These are phyloP conservation scores for Acromyrmex charruanus DNA, from an alignment of 1,140 invertebrate species.

Conservation along the genomic window DNA sequence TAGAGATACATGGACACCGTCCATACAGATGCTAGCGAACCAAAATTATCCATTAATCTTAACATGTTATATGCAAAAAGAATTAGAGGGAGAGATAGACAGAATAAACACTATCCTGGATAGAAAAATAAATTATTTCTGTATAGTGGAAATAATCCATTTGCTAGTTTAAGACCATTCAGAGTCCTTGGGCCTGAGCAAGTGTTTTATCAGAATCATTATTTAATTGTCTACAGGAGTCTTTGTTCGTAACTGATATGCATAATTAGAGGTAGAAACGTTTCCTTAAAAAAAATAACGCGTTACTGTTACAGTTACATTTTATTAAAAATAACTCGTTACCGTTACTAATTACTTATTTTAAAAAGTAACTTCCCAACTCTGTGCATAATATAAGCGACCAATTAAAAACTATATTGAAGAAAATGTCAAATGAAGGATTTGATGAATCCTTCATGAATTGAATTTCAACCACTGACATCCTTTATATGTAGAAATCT, in stretches of 20 bases:
- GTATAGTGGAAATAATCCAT: constrained; percentile 78
- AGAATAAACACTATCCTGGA: constrained; percentile 76
- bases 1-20: constrained; percentile 77
- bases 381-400: no score
- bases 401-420: no score
- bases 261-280: background rate
- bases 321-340: no score
- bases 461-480: no score
- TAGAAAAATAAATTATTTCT: constrained; percentile 64
- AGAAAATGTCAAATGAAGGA: no score
- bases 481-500: no score
- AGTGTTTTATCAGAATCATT: constrained; percentile 81
- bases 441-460: no score
- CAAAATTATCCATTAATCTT: constrained; percentile 79
- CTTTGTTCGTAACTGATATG: constrained; percentile 31
- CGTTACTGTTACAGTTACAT: no score
- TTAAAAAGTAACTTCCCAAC: no score
- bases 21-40: constrained; percentile 70
- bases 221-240: constrained; percentile 78
- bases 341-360: no score
- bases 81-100: constrained; percentile 76
- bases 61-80: constrained; percentile 78
- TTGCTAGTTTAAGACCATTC: constrained; percentile 79
- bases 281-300: no score
- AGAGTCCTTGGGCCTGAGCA: constrained; percentile 79